Evolutionary conservation across 2,888 invertebrate species (phyloP).

Genomic region (Zonitis immaculata): DNA sequence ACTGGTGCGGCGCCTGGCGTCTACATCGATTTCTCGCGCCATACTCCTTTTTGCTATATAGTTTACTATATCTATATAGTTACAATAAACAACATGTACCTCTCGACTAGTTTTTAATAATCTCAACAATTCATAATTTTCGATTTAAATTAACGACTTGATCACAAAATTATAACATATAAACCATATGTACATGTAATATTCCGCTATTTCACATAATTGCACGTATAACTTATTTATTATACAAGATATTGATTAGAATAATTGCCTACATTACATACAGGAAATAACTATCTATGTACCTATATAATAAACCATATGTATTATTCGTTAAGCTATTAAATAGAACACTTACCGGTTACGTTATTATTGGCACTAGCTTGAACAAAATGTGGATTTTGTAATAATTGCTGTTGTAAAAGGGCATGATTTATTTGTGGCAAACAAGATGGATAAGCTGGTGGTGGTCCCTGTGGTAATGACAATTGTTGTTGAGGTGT

Average conservation of each 20-base stretch:
- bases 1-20: constrained; percentile 20
- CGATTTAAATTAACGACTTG: too few relatives aligned
- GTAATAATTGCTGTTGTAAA: constrained; percentile 57
- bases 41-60: background rate
- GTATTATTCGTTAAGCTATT: too few relatives aligned
- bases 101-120: too few relatives aligned
- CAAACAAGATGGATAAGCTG: constrained; percentile 42
- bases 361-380: constrained; percentile 51
- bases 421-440: constrained; percentile 45
- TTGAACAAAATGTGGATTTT: constrained; percentile 49
- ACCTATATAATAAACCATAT: background rate
- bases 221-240: background rate
- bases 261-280: background rate
- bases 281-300: background rate
- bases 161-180: too few relatives aligned
- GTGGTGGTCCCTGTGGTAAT: constrained; percentile 48
- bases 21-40: constrained; percentile 11
- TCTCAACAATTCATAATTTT: too few relatives aligned
- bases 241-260: background rate
- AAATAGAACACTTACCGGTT: constrained; percentile 53
- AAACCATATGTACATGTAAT: too few relatives aligned
- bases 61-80: background rate
- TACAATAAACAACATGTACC: too few relatives aligned
- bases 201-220: background rate
- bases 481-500: constrained; percentile 24